Evolutionary conservation across 2,113 vertebrate genomes (phyloP).

Genomic region (Petrocephalus zakoni): DNA sequence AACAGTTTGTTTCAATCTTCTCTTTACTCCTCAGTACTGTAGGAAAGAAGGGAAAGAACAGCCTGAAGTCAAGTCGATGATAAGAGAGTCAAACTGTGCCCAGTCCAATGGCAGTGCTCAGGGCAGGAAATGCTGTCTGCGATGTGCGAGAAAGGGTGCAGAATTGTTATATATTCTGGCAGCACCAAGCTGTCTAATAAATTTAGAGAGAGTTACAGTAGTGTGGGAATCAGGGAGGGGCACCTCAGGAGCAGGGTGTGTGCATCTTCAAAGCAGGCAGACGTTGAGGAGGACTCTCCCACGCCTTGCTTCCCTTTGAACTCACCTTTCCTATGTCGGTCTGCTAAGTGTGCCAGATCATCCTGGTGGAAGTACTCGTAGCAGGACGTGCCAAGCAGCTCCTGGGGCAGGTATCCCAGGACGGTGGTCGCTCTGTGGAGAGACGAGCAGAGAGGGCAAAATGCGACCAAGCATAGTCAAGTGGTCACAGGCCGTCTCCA

Average conservation of each 20-base stretch:
- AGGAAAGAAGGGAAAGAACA: slow-evolving; percentile 24
- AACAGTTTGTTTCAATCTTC: slow-evolving; percentile 81
- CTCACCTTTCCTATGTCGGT: slow-evolving; percentile 83
- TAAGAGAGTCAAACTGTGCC: background rate
- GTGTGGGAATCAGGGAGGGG: background rate
- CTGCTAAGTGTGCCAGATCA: slow-evolving; percentile 77
- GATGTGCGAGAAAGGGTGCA: background rate
- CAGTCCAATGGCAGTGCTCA: background rate
- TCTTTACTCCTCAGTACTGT: slow-evolving; percentile 82
- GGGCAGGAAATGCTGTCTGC: background rate
- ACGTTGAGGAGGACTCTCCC: background rate
- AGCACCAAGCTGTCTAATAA: background rate
- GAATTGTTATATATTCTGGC: background rate
- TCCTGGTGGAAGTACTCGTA: slow-evolving; percentile 90
- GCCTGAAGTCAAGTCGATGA: background rate
- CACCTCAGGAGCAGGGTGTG: background rate
- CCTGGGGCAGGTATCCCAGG: slow-evolving; percentile 86
- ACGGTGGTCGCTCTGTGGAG: slow-evolving; percentile 72
- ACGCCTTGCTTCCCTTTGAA: background rate
- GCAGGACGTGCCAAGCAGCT: slow-evolving; percentile 85
- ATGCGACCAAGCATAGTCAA: background rate
- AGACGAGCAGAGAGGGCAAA: background rate
- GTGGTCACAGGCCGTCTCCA: background rate
- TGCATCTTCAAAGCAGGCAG: background rate
- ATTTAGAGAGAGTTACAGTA: background rate